Percentiles rank a stretch among this genome's conserved stretches.
These are phyloP conservation scores for Gulo gulo DNA, from an alignment of 2,113 vertebrate genomes.

Conservation along the genomic window DNA sequence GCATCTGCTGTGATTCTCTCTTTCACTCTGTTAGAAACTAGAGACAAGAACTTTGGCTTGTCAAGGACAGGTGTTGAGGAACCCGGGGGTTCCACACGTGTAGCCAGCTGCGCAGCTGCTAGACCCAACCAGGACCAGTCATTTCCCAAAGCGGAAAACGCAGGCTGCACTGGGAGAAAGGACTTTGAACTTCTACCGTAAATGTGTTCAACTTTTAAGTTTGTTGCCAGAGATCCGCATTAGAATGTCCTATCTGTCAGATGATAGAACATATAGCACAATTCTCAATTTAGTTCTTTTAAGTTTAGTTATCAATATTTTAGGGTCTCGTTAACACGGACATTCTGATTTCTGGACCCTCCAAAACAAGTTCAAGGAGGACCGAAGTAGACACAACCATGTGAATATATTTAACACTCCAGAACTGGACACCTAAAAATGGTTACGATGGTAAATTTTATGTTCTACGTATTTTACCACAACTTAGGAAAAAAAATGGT, in stretches of 20 bases:
- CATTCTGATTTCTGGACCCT: neutral
- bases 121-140: neutral
- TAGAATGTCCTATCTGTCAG: neutral
- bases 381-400: neutral
- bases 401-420: neutral
- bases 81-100: neutral
- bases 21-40: neutral
- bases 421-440: neutral
- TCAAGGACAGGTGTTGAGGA: neutral
- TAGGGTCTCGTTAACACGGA: neutral
- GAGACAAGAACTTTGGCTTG: neutral
- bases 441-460: neutral
- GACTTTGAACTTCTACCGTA: neutral
- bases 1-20: neutral
- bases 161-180: neutral
- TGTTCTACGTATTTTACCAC: neutral
- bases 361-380: neutral
- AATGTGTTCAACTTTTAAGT: neutral
- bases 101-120: neutral
- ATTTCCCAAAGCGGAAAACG: neutral
- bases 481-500: neutral
- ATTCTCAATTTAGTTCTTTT: neutral
- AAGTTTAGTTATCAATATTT: neutral
- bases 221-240: neutral
- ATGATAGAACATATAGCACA: neutral